Conservation (phyloP, 1,140 invertebrate species). For the Drosophila novamexicana region DNA sequence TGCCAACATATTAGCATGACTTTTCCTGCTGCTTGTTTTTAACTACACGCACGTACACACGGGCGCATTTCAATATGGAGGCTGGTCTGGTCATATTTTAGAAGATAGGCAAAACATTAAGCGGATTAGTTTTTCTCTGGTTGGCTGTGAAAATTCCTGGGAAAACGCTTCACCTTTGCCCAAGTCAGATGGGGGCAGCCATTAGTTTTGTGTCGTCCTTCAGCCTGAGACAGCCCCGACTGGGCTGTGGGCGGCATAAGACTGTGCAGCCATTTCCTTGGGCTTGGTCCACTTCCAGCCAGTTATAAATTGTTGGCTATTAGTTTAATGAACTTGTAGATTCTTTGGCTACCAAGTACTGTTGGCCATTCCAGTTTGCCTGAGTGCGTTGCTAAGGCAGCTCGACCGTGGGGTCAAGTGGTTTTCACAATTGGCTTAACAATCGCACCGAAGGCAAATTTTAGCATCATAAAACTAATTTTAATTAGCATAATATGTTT, state of each 20-base stretch:
- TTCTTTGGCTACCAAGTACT: constrained; percentile 49
- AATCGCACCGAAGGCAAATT: not conserved
- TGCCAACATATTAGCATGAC: constrained; percentile 24
- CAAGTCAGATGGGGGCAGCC: constrained; percentile 52
- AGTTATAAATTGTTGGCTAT: constrained; percentile 81
- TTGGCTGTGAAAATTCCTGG: constrained; percentile 18
- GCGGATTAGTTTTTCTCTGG: constrained; percentile 73
- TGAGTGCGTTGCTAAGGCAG: constrained; percentile 33
- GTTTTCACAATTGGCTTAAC: constrained; percentile 31
- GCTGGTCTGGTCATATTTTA: constrained; percentile 63
- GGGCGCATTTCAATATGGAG: constrained; percentile 5
- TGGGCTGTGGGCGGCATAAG: not conserved
- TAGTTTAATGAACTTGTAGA: constrained; percentile 80
- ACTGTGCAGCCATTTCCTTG: constrained; percentile 5
- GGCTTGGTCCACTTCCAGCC: constrained; percentile 26
- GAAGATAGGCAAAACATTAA: constrained; percentile 78
- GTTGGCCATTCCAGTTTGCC: constrained; percentile 38
- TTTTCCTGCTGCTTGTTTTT: constrained; percentile 24
- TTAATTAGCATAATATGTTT: constrained; percentile 1
- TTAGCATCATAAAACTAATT: constrained; percentile 2
- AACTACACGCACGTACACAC: constrained; percentile 33
- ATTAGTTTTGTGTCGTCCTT: constrained; percentile 67
- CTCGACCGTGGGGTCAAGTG: constrained; percentile 27
- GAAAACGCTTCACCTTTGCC: constrained; percentile 20
- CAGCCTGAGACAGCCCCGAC: not conserved